Evolutionary conservation across 1,140 invertebrate species (phyloP).

Genomic region (Drepana arcuata): DNA sequence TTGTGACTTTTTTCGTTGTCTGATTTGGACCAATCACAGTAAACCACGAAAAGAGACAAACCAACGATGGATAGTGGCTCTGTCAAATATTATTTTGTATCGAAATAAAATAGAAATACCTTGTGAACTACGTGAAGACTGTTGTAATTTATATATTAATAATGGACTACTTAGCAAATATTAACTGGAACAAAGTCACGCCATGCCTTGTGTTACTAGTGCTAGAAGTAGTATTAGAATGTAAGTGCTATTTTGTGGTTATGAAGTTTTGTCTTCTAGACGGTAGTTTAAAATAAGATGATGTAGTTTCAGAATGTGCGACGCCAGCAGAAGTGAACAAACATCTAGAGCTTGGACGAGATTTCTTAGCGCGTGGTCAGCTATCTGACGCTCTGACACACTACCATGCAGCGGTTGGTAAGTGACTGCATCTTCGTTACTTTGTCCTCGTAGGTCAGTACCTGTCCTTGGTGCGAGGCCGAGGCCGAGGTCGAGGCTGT

Average conservation of each 20-base stretch:
- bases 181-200: constrained; percentile 68
- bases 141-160: constrained; percentile 35
- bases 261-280: no score
- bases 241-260: constrained; percentile 50
- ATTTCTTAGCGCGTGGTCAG: constrained; percentile 92
- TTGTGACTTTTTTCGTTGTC: constrained; percentile 16
- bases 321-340: constrained; percentile 87
- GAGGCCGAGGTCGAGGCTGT: no score
- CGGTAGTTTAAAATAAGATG: no score
- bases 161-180: constrained; percentile 62
- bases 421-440: constrained; percentile 36
- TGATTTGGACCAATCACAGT: constrained; percentile 68
- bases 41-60: constrained; percentile 68
- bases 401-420: constrained; percentile 98
- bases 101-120: constrained; percentile 41
- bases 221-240: constrained; percentile 67
- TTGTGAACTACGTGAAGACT: constrained; percentile 38
- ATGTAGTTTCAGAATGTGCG: constrained; percentile 75
- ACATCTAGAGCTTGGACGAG: constrained; percentile 93
- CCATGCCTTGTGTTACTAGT: constrained; percentile 68
- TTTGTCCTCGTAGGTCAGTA: no score
- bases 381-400: constrained; percentile 96
- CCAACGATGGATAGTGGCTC: constrained; percentile 53
- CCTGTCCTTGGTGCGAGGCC: no score
- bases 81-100: constrained; percentile 66